Percentiles rank a stretch among this genome's conserved stretches.
Evolutionary conservation across 2,113 vertebrate species (phyloP).

Genomic region (Etia nguti): DNA sequence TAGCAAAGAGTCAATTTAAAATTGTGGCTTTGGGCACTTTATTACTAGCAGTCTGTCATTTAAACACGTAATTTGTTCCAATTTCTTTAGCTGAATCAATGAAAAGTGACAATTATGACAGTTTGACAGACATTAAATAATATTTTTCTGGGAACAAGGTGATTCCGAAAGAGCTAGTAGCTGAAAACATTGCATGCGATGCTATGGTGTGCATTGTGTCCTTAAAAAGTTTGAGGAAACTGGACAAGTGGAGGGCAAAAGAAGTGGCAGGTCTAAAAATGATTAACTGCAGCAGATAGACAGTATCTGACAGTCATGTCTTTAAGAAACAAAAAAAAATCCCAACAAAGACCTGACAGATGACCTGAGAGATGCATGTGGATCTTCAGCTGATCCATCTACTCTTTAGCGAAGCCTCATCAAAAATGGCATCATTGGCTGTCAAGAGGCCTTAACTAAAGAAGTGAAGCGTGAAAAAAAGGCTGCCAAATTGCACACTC

Average conservation of each 20-base stretch:
- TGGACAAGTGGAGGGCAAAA: not conserved
- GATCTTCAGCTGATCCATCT: not conserved
- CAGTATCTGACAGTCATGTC: not conserved
- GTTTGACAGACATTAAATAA: not conserved
- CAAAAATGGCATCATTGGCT: not conserved
- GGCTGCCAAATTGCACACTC: not conserved
- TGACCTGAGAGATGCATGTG: not conserved
- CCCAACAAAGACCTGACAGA: not conserved
- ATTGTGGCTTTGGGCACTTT: too few relatives aligned
- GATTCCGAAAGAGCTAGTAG: not conserved
- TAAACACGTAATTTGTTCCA: not conserved
- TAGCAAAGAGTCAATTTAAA: not conserved
- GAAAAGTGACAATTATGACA: not conserved
- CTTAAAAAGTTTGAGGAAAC: not conserved
- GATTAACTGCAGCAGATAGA: not conserved
- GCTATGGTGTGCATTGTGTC: accelerated
- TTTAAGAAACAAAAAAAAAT: not conserved
- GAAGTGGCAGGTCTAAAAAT: not conserved
- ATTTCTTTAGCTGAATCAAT: not conserved
- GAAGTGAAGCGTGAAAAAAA: not conserved
- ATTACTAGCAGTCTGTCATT: not conserved
- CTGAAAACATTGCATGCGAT: not conserved
- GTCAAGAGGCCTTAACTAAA: not conserved
- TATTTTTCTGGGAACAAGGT: not conserved
- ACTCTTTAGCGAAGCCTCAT: not conserved